Evolutionary conservation across 2,113 vertebrate genomes (phyloP), one percentile per base, ranked within the genome.

Genomic region (Sinocyclocheilus anshuiensis): DNA sequence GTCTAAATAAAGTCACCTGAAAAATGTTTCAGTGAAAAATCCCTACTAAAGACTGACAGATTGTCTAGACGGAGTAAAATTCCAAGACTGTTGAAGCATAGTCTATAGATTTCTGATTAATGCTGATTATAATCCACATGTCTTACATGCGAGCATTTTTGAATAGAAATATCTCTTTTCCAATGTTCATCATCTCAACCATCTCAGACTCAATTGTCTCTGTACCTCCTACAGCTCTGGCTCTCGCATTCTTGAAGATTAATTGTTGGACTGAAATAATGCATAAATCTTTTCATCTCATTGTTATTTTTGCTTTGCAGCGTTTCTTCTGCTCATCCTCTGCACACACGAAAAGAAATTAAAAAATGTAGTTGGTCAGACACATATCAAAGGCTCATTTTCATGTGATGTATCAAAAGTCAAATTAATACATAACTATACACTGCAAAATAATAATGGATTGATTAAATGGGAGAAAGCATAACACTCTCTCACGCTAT

Each of bases 241-340:
- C 77, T 42, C 77, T 80, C 12, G 36, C 36, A 76, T 42, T 42
- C 22, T 36, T 63, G 11, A 24, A 80, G 77, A 80, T 80, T 63
- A 80, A 39, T 80, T 36, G 29, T 13, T 39, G 18, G 22, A 42
- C 11, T 61, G 55, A 42, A 80, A 42, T 80, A 80, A 80, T 42
- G 77, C 77, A 63, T 63, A 42, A 80, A 80, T 80, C 77, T 26
- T 57, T 42, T 80, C 29, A 80, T 63, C 77, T 80, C 55, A 63
- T 24, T 80, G 33, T 80, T 63, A 63, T 63, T 61, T 59, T 53
- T 39, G 20, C 11, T 15, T 36, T 79, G 61, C 55, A 24, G 33
- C 12, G 1, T 63, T 80, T 42, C 77, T 24, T 7, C 10, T 39
- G 20, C 77, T 42, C 5, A 22, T n/a, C 77, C 53, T 78, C 77